Evolutionary conservation across 1,140 invertebrate genomes (phyloP), one percentile per base, ranked within the genome.

Genomic region (Heliconius hewitsoni): DNA sequence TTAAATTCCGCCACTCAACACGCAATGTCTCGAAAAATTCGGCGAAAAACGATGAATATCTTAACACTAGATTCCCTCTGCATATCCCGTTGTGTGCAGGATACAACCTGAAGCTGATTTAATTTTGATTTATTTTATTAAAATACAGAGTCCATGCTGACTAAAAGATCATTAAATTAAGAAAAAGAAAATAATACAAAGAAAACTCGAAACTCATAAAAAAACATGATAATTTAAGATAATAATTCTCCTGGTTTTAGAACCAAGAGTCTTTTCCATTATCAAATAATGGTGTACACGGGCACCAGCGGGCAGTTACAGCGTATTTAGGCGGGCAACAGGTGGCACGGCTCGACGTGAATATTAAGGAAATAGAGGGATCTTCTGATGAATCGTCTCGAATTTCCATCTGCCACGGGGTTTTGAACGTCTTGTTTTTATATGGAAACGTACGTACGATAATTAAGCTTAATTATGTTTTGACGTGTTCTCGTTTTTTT

Each of bases 281-380:
- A 81, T 77, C 73, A 77, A 72, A 73, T 81, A 81, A 78, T 81
- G 76, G 77, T 77, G 71, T 73, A 81, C 73, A 81, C 71, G 77
- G 70, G 27, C 77, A 57, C 76, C 80, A 75, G 75, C 76, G 60
- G 80, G 80, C 74, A 80, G 74, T 78, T 78, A 81, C 80, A 73
- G 74, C 76, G 66, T 71, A 81, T 81, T 78, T 81, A 81, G 73
- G 77, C 77, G 42, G 74, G 81, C 81, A 82, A 82, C 81, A 82
- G 81, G 81, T 82, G 81, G 81, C 70, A 71, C 60, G 77, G 70
- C 73, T 76, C 74, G 77, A 71, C 74, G 74, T 71, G 77, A 76
- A 81, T 81, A 81, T 81, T 78, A 78, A 79, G 71, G 73, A 78
- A 82, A 82, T 79, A 66, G 73, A 78, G 50, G 71, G 73, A 78